These are phyloP conservation scores for Herpetotheres cachinnans DNA, from an alignment of 2,113 vertebrate species.

Conservation along the genomic window DNA sequence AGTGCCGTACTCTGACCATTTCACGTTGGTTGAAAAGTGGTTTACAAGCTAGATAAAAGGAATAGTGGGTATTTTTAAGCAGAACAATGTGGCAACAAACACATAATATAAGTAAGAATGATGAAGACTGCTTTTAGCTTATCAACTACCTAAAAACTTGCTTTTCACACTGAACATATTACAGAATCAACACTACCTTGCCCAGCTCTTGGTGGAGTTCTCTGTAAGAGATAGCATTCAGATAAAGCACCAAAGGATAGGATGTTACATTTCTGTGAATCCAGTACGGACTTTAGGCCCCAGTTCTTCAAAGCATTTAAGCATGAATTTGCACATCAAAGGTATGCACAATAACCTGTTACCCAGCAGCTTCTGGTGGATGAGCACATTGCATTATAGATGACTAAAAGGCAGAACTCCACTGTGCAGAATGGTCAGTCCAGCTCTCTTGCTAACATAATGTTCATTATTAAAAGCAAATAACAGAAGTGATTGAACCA, in stretches of 20 bases:
- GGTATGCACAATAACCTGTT: background rate
- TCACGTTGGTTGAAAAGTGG: background rate
- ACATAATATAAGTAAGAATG: background rate
- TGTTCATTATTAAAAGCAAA: background rate
- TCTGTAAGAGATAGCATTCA: background rate
- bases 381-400: background rate
- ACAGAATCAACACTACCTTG: background rate
- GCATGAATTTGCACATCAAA: conserved; percentile 37
- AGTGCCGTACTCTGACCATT: background rate
- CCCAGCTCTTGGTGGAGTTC: background rate
- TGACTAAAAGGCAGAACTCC: background rate
- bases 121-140: background rate
- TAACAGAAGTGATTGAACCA: background rate
- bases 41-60: background rate
- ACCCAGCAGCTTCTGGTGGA: background rate
- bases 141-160: background rate
- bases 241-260: background rate
- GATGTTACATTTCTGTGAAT: background rate
- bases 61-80: background rate
- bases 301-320: conserved; percentile 17
- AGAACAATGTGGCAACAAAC: background rate
- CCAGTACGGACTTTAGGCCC: background rate
- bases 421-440: background rate
- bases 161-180: background rate
- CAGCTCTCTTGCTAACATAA: background rate